phyloP scores from a whole-genome alignment of 2,113 vertebrate species.

The Edolisoma coerulescens region DNA sequence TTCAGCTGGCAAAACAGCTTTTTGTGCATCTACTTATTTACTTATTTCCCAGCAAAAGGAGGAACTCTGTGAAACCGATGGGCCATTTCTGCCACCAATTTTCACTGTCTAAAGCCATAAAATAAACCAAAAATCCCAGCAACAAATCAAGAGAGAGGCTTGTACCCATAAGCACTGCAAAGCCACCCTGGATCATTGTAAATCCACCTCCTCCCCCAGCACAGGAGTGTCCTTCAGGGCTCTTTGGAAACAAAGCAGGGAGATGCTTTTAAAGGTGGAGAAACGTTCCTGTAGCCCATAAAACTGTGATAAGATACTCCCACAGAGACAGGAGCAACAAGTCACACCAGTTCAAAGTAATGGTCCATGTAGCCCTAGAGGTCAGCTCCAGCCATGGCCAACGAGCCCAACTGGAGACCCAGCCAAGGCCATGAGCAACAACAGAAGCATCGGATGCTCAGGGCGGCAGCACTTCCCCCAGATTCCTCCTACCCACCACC shows the following conservation, averaged over 20 bases:
- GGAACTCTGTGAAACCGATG: background rate
- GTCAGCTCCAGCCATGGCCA: background rate
- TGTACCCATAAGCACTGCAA: background rate
- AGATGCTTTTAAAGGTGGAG: background rate
- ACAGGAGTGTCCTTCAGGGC: background rate
- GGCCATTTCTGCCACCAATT: background rate
- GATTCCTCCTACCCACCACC: background rate
- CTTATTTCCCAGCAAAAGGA: conserved; percentile 6
- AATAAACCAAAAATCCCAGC: background rate
- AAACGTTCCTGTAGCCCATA: background rate
- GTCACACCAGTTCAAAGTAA: background rate
- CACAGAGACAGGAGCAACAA: background rate
- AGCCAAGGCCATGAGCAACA: background rate
- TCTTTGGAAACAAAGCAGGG: background rate
- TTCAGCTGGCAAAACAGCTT: conserved; percentile 29
- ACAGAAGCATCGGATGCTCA: background rate
- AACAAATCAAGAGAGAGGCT: background rate
- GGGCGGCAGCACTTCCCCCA: background rate
- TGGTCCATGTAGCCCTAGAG: background rate
- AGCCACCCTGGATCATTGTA: background rate
- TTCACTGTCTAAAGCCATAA: background rate
- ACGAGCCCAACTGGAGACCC: background rate
- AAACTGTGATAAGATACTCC: background rate
- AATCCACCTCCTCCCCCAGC: background rate
- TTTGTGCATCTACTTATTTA: conserved; percentile 13